Conservation (phyloP, 2,888 invertebrate genomes). For the Macrosoma leucophasiata region DNA sequence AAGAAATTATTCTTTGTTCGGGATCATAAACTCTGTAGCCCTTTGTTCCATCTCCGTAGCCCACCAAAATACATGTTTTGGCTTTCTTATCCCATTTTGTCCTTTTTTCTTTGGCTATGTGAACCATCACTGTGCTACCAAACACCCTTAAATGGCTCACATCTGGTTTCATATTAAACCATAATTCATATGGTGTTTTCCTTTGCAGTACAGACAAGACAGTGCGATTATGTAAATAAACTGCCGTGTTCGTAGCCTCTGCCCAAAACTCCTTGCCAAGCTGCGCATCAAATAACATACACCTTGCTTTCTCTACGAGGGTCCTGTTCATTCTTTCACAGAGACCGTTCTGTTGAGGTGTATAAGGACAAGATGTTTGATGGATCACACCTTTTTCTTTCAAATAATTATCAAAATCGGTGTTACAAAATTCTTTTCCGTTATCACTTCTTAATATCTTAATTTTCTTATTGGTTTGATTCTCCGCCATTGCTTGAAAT, state of each 20-base stretch:
- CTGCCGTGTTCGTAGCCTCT: conserved; percentile 23
- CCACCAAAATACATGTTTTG: too few species aligned
- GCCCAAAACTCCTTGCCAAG: conserved; percentile 24
- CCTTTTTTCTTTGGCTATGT: conserved; percentile 21
- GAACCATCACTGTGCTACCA: conserved; percentile 32
- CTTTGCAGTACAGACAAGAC: conserved; percentile 7
- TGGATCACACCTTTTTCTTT: conserved; percentile 29
- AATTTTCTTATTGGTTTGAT: conserved; percentile 27
- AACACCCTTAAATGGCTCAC: conserved; percentile 35
- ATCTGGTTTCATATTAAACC: conserved; percentile 34
- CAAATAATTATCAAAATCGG: neutral
- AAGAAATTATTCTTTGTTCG: too few species aligned
- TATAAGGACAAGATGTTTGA: conserved; percentile 29
- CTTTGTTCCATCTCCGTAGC: too few species aligned
- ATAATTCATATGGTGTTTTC: conserved; percentile 29
- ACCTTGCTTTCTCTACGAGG: conserved; percentile 22
- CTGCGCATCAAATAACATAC: conserved; percentile 22
- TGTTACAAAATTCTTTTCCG: conserved; percentile 5
- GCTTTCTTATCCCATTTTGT: too few species aligned
- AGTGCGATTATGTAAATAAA: conserved; percentile 20
- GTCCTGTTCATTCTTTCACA: conserved; percentile 33
- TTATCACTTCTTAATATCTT: conserved; percentile 21
- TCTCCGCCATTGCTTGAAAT: conserved; percentile 31
- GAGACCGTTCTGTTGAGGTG: conserved; percentile 36
- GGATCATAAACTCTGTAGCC: too few species aligned